Base-by-base conservation (phyloP, 1,140 invertebrate genomes). In the Zelostemma sp. region DNA sequence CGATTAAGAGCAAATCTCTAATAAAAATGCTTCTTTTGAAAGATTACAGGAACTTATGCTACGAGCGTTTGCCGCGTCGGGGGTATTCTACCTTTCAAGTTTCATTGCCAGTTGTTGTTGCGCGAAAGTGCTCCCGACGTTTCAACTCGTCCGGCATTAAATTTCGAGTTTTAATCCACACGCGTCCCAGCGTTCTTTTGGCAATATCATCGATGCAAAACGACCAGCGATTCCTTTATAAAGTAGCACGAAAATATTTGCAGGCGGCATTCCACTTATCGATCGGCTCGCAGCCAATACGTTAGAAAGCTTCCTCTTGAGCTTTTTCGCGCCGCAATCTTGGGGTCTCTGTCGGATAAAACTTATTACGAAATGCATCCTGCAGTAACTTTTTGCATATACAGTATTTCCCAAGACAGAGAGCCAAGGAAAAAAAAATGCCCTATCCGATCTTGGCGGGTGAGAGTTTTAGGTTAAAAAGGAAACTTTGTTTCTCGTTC, bases 291-390 rank as follows among this genome's bases (percentile, higher is more conserved):
- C 33, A 70, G 53, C 62, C 68, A 66, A 71, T 71, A 66, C 46
- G 63, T 71, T 63, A 71, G 63, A 71, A 66, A 66, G 62, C 63
- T 58, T 66, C 53, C 62, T 62, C 54, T 57, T 54, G 62, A 62
- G 62, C 58, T 71, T 59, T 47, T 59, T 72, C 55, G 63, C 43
- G 31, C 28, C 54, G 62, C 68, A 71, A 67, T 72, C 60, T 38
- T 48, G 50, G 46, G 40, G 60, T 50, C 60, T 45, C 54, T 50
- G 53, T 48, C 64, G 69, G 69, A 72, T 72, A 72, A 68, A 72
- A 72, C 69, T 72, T 72, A 72, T 72, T 68, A 68, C 64, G 57
- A 59, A 68, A 72, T 68, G 69, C 64, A 68, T 72, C 60, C 69
- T 61, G 43, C 56, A 33, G 47, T 5, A 65, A 68, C 51, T 72